These are phyloP conservation scores for Podotricha telesiphe DNA, from an alignment of 2,888 invertebrate species.

Conservation along the genomic window DNA sequence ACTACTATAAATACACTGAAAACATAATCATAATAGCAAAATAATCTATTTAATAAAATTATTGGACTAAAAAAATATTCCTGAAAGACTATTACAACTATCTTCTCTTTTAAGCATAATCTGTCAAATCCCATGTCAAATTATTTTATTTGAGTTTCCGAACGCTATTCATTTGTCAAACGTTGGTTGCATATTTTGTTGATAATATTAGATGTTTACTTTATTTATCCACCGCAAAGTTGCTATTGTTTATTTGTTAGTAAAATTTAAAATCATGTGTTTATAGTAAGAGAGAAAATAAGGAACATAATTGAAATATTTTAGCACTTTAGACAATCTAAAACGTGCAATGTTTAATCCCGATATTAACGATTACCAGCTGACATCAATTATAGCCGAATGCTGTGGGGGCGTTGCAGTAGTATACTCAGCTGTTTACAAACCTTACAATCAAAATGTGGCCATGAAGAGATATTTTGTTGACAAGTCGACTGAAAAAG, in stretches of 20 bases:
- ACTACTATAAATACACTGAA: too few species aligned
- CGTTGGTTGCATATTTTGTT: constrained; percentile 28
- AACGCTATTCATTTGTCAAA: constrained; percentile 25
- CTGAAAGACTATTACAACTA: not conserved
- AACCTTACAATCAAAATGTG: constrained; percentile 86
- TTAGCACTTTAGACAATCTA: not conserved
- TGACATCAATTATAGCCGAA: constrained; percentile 86
- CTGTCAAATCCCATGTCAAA: not conserved
- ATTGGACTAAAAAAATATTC: too few species aligned
- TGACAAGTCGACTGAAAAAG: constrained; percentile 86
- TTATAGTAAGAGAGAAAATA: constrained; percentile 15
- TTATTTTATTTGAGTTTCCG: constrained; percentile 6
- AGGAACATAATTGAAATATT: too few species aligned
- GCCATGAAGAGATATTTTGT: constrained; percentile 90
- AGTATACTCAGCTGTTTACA: constrained; percentile 88
- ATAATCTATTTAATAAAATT: too few species aligned
- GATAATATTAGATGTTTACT: constrained; percentile 29
- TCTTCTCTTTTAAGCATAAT: not conserved
- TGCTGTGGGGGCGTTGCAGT: constrained; percentile 88
- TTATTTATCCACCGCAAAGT: constrained; percentile 29
- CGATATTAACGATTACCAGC: constrained; percentile 85
- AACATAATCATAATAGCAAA: too few species aligned
- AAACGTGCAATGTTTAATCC: constrained; percentile 80
- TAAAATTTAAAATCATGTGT: constrained; percentile 37
- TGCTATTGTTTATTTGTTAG: constrained; percentile 18